Percentiles rank a stretch among this genome's conserved stretches.
Conservation (phyloP, 2,888 invertebrate species). For the Leptothorax acervorum region DNA sequence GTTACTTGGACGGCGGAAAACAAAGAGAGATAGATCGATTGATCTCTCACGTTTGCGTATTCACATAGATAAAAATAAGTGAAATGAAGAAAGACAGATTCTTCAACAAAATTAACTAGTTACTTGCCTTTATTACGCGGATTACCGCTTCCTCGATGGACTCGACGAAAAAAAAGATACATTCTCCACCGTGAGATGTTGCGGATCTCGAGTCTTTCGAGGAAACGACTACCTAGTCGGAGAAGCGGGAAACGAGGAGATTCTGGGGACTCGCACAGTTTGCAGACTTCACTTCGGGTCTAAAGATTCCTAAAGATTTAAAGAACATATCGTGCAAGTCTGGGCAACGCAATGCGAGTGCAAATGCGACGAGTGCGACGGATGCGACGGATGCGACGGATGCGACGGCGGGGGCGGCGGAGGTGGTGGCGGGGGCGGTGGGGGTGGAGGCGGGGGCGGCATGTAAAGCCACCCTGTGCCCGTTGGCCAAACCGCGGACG, state of each 20-base stretch:
- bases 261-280: background rate
- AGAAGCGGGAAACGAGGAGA: background rate
- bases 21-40: slow-evolving; percentile 25
- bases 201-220: background rate
- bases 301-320: slow-evolving; percentile 79
- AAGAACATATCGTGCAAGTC: slow-evolving; percentile 84
- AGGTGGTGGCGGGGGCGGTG: slow-evolving; percentile 74
- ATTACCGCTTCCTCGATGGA: background rate
- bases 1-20: slow-evolving; percentile 18
- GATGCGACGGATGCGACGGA: slow-evolving; percentile 63
- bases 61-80: background rate
- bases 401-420: slow-evolving; percentile 64
- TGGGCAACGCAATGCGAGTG: slow-evolving; percentile 83
- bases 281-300: background rate
- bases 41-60: slow-evolving; percentile 1
- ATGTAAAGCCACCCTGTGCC: slow-evolving; percentile 82
- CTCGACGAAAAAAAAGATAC: background rate
- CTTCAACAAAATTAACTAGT: slow-evolving; percentile 5
- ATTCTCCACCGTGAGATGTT: background rate
- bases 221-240: background rate
- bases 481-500: slow-evolving; percentile 79
- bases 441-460: slow-evolving; percentile 72
- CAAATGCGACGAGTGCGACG: slow-evolving; percentile 76
- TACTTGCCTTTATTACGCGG: background rate
- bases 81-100: slow-evolving; percentile 6